Evolutionary conservation across 2,113 vertebrate genomes (phyloP), one percentile per base, ranked within the genome.

Genomic region (Haliaeetus leucogaster): DNA sequence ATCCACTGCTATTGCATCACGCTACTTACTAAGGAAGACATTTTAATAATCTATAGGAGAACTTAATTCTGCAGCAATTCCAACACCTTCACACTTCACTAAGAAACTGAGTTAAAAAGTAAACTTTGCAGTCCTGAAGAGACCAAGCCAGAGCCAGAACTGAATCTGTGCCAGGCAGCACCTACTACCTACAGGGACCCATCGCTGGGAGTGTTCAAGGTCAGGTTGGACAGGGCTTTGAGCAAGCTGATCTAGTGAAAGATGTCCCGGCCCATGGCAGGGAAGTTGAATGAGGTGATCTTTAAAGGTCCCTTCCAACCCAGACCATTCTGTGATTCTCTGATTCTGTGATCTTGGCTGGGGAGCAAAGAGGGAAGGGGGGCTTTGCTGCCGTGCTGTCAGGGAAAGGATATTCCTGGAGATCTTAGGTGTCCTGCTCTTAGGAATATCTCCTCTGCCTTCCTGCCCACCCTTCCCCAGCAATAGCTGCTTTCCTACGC

Each of bases 181-280:
- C 15, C 43, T 53, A 8, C 32, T 67, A 0, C 45, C 27, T 66
- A 30, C 17, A 42, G 27, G n/a, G 18, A 62, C 3, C 5, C 50
- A 48, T 34, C 9, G 5, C 0, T 58, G 66, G 13, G 29, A n/a
- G 20, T 48, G 34, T 38, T 74, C 23, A 62, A 12, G 21, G 16
- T 30, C 66, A 36, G 20, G 11, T 5, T 74, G 63, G 22, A 30
- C 9, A 11, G 30, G 19, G 11, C 22, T 74, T 85, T 66, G 15
- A 70, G 26, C 20, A 73, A 13, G 6, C 17, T 52, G 11, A 11
- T 66, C 34, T 58, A 22, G 29, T 81, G 55, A 5, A 45, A 65
- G 2, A 0, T 61, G 38, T 56, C 30, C 6, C 13, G 52, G 38
- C 10, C 17, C 3, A 3, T 13, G 13, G 29, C 10, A 38, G 25